A percentile compares a stretch with the other conserved stretches of the same genome.
Evolutionary conservation across 2,113 vertebrate genomes (phyloP).

Genomic region (Heterotis niloticus): DNA sequence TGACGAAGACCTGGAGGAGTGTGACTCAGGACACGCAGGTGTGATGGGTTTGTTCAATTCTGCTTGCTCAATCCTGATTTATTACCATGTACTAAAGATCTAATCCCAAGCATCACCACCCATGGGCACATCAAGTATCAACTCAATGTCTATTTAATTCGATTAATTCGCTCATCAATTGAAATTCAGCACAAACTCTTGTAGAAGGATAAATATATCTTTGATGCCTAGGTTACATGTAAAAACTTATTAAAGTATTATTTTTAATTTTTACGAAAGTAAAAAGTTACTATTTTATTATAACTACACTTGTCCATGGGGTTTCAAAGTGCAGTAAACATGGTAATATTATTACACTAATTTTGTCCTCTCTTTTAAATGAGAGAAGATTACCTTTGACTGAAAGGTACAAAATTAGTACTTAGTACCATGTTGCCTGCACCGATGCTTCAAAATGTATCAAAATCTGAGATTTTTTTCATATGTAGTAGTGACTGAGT

Average conservation of each 20-base stretch:
- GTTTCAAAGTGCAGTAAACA: slow-evolving; percentile 72
- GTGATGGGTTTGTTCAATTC: slow-evolving; percentile 90
- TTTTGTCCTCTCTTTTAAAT: slow-evolving; percentile 74
- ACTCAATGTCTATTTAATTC: slow-evolving; percentile 42
- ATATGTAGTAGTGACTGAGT: slow-evolving; percentile 51
- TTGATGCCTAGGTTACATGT: background rate
- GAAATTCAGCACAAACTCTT: slow-evolving; percentile 24
- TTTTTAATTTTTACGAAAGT: slow-evolving; percentile 30
- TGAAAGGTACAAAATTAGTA: slow-evolving; percentile 80
- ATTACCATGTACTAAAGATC: slow-evolving; percentile 67
- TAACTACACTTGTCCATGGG: slow-evolving; percentile 78
- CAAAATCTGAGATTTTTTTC: slow-evolving; percentile 57
- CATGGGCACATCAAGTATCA: slow-evolving; percentile 79
- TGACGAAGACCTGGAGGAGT: slow-evolving; percentile 96
- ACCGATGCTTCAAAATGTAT: slow-evolving; percentile 98
- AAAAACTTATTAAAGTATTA: slow-evolving; percentile 23
- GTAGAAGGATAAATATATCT: slow-evolving; percentile 18
- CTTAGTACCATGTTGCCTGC: slow-evolving; percentile 75
- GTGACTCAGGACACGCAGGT: slow-evolving; percentile 94
- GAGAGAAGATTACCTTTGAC: slow-evolving; percentile 60
- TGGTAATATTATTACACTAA: slow-evolving; percentile 75
- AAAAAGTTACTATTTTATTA: slow-evolving; percentile 32
- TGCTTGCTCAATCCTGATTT: slow-evolving; percentile 77
- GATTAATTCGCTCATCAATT: background rate
- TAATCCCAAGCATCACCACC: slow-evolving; percentile 84